Evolutionary conservation across 2,888 invertebrate species (phyloP).

Genomic region (Antheraea yamamai): DNA sequence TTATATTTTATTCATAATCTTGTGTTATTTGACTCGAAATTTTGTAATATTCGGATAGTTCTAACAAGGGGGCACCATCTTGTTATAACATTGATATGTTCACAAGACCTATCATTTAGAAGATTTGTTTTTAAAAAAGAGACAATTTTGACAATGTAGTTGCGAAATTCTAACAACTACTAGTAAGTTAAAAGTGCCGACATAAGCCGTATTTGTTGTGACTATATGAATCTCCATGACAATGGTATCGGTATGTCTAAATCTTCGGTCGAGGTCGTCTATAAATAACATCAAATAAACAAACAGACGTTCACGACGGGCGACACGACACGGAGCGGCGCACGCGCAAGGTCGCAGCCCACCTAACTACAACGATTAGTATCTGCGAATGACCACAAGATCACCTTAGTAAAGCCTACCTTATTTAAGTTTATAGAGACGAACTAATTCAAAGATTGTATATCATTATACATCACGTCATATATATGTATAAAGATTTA

Average conservation of each 20-base stretch:
- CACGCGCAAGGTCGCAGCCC: conserved; percentile 38
- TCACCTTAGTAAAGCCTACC: background rate
- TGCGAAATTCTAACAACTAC: background rate
- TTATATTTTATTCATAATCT: too few species aligned
- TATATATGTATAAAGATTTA: too few species aligned
- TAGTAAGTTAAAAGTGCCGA: background rate
- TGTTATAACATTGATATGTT: too few species aligned
- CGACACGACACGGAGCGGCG: conserved; percentile 26
- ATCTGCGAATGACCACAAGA: background rate
- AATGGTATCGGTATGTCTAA: conserved; percentile 4
- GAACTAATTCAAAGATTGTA: background rate
- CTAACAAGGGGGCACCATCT: too few species aligned
- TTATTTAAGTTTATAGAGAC: background rate
- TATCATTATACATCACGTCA: too few species aligned
- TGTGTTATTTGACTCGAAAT: too few species aligned
- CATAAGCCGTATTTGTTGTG: conserved; percentile 5
- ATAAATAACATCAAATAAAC: conserved; percentile 33
- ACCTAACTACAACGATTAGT: background rate
- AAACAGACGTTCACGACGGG: conserved; percentile 25
- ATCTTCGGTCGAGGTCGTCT: conserved; percentile 28
- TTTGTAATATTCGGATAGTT: too few species aligned
- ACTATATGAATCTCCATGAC: background rate
- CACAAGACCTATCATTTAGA: too few species aligned
- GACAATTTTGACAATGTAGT: too few species aligned
- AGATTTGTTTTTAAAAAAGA: too few species aligned